These are phyloP conservation scores for Sarcophaga bullata DNA, from an alignment of 1,140 invertebrate species.

Conservation along the genomic window DNA sequence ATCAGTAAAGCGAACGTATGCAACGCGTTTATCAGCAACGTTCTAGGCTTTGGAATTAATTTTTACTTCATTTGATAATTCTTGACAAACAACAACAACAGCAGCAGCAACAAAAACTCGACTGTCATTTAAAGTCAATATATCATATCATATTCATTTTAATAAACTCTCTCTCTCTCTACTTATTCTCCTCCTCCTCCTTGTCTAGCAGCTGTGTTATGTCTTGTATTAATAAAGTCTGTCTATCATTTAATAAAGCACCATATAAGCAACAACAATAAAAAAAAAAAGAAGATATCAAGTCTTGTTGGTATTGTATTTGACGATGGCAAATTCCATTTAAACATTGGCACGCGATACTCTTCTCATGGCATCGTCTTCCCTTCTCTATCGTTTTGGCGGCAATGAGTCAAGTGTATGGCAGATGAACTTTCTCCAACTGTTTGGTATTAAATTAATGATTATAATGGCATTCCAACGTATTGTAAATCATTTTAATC, in stretches of 20 bases:
- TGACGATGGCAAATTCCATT: constrained; percentile 21
- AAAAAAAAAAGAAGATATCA: background rate
- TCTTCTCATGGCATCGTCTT: background rate
- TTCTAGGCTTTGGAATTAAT: background rate
- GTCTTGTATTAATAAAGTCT: constrained; percentile 32
- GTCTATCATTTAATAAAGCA: background rate
- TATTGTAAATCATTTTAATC: constrained; percentile 39
- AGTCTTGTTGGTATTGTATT: background rate
- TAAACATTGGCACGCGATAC: constrained; percentile 24
- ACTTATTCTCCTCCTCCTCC: no score
- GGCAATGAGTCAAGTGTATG: background rate
- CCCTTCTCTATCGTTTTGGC: background rate
- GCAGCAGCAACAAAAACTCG: background rate
- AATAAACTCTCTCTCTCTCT: background rate
- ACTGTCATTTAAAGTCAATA: constrained; percentile 36
- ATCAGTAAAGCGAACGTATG: no score
- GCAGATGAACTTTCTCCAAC: background rate
- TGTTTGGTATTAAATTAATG: constrained; percentile 23
- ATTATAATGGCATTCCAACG: constrained; percentile 30
- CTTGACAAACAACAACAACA: background rate
- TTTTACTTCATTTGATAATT: background rate
- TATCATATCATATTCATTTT: constrained; percentile 21
- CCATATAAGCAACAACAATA: no score
- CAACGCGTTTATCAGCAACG: background rate
- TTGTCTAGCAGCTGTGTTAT: background rate